Percentiles rank a stretch among this genome's conserved stretches.
phyloP scores from a whole-genome alignment of 2,888 invertebrate genomes.

The Crossocerus cetratus region DNA sequence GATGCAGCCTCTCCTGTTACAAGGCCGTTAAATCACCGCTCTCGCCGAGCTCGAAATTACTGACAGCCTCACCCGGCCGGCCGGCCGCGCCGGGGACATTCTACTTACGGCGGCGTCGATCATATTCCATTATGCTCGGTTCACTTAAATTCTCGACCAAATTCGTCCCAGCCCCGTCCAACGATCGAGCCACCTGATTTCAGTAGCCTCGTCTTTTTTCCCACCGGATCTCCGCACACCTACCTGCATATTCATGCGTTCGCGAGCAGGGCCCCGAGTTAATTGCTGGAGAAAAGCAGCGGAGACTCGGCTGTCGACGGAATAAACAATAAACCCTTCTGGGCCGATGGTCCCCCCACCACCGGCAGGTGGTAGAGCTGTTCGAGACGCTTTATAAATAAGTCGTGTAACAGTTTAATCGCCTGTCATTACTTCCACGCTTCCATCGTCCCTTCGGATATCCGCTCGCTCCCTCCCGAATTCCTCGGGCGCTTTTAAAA shows the following conservation, averaged over 20 bases:
- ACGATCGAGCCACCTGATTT: constrained; percentile 13
- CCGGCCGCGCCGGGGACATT: neutral
- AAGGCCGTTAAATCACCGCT: constrained; percentile 34
- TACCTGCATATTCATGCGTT: neutral
- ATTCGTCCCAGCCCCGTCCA: neutral
- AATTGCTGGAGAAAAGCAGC: constrained; percentile 32
- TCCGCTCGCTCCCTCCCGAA: neutral
- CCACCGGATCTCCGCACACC: constrained; percentile 16
- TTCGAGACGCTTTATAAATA: constrained; percentile 53
- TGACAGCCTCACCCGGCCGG: constrained; percentile 25
- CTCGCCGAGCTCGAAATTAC: constrained; percentile 29
- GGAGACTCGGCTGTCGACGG: constrained; percentile 26
- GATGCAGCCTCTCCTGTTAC: neutral
- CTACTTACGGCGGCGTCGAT: neutral
- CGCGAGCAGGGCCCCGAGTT: constrained; percentile 22
- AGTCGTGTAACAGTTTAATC: constrained; percentile 39
- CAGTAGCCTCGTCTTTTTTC: constrained; percentile 13
- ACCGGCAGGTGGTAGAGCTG: constrained; percentile 33
- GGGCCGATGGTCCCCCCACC: neutral
- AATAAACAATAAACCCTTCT: constrained; percentile 13
- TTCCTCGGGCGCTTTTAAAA: too few relatives aligned
- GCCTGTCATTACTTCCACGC: constrained; percentile 32
- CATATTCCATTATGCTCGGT: neutral
- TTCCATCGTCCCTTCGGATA: constrained; percentile 10
- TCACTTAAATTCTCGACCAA: too few relatives aligned